Evolutionary conservation across 2,888 invertebrate genomes (phyloP), one percentile per base, ranked within the genome.

Genomic region (Subacronicta megacephala): DNA sequence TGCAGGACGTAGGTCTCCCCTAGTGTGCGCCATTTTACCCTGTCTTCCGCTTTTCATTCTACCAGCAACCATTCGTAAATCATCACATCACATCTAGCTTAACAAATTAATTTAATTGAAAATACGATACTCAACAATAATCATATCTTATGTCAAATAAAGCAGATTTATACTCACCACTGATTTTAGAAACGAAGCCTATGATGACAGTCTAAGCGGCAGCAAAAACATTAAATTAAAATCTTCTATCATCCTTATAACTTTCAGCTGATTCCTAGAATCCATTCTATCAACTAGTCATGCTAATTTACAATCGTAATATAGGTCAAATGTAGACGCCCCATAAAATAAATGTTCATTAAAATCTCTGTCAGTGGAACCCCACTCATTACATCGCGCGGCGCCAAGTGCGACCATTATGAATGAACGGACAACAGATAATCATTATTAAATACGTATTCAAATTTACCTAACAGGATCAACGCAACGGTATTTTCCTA

Each of bases 401-500:
- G 79, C 79, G 76, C 78, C 79, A 67, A 58, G 60, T 60, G 54
- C 56, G 49, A 66, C 51, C 59, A 67, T 65, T 66, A 65, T 80
- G 79, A 79, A 79, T 80, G 79, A 75, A 70, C 54, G 31, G 60
- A 53, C 42, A 35, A 35, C 45, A 41, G 57, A 72, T 55, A 56
- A 56, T 54, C 50, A 44, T 46, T 50, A 64, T 61, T 61, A 59
- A 23, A 61, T 67, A n/a, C n/a, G n/a, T n/a, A 59, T 67, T 62
- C 29, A 55, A 57, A 61, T 57, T 52, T 13, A 53, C 26, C 0
- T 38, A 77, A 72, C 76, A 69, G 80, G 76, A 77, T 72, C 46
- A 35, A 12, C 12, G 2, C 29, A 40, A 33, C 35, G 53, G 40
- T 43, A 72, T 72, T 62, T 62, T 62, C 49, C 54, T 51, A 23